phyloP scores from a whole-genome alignment of 2,797 vertebrate species.

The Peromyscus melanophrys region DNA sequence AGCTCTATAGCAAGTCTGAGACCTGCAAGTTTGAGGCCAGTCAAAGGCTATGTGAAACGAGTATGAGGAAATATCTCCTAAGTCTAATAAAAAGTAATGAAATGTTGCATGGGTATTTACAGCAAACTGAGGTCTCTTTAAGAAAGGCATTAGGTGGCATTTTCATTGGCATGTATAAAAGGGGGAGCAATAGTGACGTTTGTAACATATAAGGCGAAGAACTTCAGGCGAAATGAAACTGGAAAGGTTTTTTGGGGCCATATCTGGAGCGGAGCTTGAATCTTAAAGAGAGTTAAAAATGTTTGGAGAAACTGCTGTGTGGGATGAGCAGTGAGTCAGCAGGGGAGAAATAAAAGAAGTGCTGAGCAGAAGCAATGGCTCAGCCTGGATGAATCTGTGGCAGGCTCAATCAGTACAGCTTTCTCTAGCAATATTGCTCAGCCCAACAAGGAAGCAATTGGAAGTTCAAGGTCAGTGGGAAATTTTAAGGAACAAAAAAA shows the following conservation, averaged over 20 bases:
- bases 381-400: background rate
- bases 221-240: slow-evolving; percentile 54
- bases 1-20: background rate
- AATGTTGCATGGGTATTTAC: slow-evolving; percentile 3
- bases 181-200: background rate
- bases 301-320: slow-evolving; percentile 77
- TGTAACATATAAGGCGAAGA: slow-evolving; percentile 47
- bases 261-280: slow-evolving; percentile 68
- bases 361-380: slow-evolving; percentile 69
- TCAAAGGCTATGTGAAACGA: background rate
- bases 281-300: slow-evolving; percentile 82
- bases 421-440: slow-evolving; percentile 23
- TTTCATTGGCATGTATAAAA: background rate
- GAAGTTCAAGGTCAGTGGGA: slow-evolving; percentile 77
- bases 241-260: slow-evolving; percentile 77
- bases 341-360: slow-evolving; percentile 77
- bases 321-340: slow-evolving; percentile 83
- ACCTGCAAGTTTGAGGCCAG: background rate
- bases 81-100: background rate
- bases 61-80: background rate
- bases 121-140: slow-evolving; percentile 50
- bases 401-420: slow-evolving; percentile 62
- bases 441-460: slow-evolving; percentile 42
- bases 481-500: slow-evolving; percentile 42
- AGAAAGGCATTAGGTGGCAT: slow-evolving; percentile 25